Base-by-base conservation (phyloP, 1,140 invertebrate species). In the Drosophila watanabei region DNA sequence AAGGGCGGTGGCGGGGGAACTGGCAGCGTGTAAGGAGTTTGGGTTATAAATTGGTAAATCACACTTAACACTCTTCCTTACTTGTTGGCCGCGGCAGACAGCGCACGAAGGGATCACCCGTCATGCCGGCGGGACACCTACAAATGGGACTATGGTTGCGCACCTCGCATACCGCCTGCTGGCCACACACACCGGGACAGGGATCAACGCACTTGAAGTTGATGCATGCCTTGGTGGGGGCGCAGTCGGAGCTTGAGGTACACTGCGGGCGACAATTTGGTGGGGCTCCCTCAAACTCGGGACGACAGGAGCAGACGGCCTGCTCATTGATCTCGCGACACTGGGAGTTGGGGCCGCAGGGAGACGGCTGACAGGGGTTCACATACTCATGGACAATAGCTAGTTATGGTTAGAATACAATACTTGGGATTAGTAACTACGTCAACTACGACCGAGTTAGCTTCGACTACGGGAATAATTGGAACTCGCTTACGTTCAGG, bases 201-300 rank as follows among this genome's bases (percentile, higher is more conserved):
- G 97, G 97, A 94, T 97, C 95, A 43, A 95, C 93, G 82, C 97
- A 98, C 94, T 97, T 97, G 81, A 97, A 96, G 88, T 96, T 96
- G 41, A 97, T 94, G 82, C 97, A 98, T 5, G 97, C 96, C 84
- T 94, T 95, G 54, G 94, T 95, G n/a, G 95, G 93, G 61, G 95
- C 94, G 80, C 97, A 98, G 79, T 98, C 97, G 24, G 96, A 95
- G 90, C 97, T 97, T 4, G 93, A 85, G 43, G 95, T 92, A 77
- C 97, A 97, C 92, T 97, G 96, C 39, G 97, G 97, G 93, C 95
- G 94, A 93, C 97, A 97, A 72, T 96, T 94, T 76, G 95, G 94
- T 93, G 97, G 97, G 88, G 96, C 95, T 33, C 97, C 97, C 72
- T 95, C 94, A 79, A 95, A 97, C 61, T 96, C 95, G 16, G 95